phyloP scores from a whole-genome alignment of 2,888 invertebrate genomes.

The Ypsolopha scabrella region DNA sequence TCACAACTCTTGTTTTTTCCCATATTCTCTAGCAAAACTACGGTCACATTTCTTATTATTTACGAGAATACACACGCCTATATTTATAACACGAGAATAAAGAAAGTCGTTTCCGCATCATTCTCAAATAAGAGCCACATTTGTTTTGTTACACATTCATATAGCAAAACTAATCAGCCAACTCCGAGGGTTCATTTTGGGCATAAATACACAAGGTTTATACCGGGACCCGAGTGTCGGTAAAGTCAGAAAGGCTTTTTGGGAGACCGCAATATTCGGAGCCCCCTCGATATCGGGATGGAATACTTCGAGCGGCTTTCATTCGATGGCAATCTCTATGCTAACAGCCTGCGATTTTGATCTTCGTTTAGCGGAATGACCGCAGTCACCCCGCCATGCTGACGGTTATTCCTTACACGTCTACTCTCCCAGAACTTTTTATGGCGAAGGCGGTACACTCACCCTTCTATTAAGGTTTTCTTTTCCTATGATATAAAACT shows the following conservation, averaged over 20 bases:
- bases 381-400: constrained; percentile 62
- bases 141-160: no score
- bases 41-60: no score
- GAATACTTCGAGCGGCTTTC: constrained; percentile 62
- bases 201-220: background rate
- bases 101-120: no score
- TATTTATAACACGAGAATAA: no score
- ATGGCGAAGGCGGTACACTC: constrained; percentile 48
- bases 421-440: constrained; percentile 59
- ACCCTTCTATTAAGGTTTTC: constrained; percentile 46
- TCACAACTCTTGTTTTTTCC: no score
- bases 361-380: constrained; percentile 71
- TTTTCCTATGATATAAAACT: constrained; percentile 35
- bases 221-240: constrained; percentile 36
- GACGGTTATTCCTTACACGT: constrained; percentile 69
- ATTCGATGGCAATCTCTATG: constrained; percentile 70
- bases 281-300: constrained; percentile 59
- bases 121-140: background rate
- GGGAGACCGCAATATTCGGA: constrained; percentile 57
- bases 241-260: constrained; percentile 49
- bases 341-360: constrained; percentile 70
- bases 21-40: no score
- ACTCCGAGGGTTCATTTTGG: background rate
- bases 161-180: background rate
- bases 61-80: no score